Conservation (phyloP, 2,797 vertebrate species). For the Nasua narica region DNA sequence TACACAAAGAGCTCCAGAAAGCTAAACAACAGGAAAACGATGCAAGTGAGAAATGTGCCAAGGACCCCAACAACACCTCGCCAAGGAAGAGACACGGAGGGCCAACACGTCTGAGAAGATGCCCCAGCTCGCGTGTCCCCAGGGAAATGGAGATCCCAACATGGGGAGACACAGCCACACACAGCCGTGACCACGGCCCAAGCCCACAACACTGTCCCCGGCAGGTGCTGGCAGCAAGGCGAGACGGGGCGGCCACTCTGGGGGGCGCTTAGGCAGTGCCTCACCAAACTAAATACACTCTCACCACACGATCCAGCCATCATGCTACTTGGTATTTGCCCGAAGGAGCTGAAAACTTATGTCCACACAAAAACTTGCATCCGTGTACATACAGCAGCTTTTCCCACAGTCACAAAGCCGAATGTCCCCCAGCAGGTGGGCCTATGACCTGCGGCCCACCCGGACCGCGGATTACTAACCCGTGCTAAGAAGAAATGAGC, state of each 20-base stretch:
- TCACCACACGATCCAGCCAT: neutral
- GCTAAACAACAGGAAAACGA: neutral
- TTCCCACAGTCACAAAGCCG: too few species aligned
- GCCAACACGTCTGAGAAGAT: too few species aligned
- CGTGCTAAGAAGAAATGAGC: neutral
- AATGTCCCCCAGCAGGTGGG: too few species aligned
- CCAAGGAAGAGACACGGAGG: neutral
- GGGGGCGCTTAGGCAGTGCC: neutral
- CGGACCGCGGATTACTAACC: neutral
- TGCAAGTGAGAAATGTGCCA: neutral
- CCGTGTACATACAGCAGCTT: neutral
- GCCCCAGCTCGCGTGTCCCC: accelerated
- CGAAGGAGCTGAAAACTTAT: neutral
- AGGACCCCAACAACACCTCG: neutral
- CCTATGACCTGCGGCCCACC: neutral
- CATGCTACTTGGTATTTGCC: neutral
- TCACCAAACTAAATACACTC: neutral
- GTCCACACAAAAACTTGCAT: neutral
- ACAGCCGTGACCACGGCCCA: neutral
- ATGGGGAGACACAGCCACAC: too few species aligned
- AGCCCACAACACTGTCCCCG: accelerated
- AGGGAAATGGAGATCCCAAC: neutral
- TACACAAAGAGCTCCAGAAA: neutral
- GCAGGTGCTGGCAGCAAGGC: accelerated
- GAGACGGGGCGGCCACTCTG: accelerated